Percentiles rank a stretch among this genome's conserved stretches.
These are phyloP conservation scores for Drosophila neoperkinsi DNA, from an alignment of 2,888 invertebrate species.

Conservation along the genomic window DNA sequence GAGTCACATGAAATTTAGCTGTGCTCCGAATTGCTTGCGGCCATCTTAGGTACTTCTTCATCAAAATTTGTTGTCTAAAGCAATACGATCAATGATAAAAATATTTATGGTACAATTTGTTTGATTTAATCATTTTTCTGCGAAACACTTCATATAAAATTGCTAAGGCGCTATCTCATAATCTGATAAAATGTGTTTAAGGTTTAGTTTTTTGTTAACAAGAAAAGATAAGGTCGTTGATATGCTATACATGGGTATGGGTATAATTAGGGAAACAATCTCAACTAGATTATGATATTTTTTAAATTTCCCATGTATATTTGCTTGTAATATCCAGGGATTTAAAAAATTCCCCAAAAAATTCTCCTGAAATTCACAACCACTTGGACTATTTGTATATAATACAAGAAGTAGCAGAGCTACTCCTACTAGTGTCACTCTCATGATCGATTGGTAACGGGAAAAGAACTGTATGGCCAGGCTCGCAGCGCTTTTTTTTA, in stretches of 20 bases:
- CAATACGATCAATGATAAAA: background rate
- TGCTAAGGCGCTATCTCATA: background rate
- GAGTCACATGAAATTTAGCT: constrained; percentile 4
- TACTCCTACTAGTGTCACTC: background rate
- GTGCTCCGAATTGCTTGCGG: background rate
- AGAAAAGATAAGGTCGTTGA: background rate
- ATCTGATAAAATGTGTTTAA: background rate
- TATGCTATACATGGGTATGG: background rate
- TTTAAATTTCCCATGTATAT: too few species aligned
- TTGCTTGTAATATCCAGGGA: too few species aligned
- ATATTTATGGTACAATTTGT: background rate
- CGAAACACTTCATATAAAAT: background rate
- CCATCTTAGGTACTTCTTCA: constrained; percentile 1
- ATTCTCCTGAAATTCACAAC: background rate
- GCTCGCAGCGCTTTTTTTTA: too few species aligned
- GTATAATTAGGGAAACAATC: background rate
- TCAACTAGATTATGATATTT: background rate
- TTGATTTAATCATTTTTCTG: background rate
- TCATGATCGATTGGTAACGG: background rate
- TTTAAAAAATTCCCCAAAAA: too few species aligned
- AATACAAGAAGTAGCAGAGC: background rate
- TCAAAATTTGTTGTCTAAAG: background rate
- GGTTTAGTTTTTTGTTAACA: background rate
- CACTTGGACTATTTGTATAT: background rate
- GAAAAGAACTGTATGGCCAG: background rate